A percentile compares a stretch with the other conserved stretches of the same genome.
Evolutionary conservation across 53 echinoderm and acorn worm genomes (phyloP).

Genomic region (Crossaster papposus): DNA sequence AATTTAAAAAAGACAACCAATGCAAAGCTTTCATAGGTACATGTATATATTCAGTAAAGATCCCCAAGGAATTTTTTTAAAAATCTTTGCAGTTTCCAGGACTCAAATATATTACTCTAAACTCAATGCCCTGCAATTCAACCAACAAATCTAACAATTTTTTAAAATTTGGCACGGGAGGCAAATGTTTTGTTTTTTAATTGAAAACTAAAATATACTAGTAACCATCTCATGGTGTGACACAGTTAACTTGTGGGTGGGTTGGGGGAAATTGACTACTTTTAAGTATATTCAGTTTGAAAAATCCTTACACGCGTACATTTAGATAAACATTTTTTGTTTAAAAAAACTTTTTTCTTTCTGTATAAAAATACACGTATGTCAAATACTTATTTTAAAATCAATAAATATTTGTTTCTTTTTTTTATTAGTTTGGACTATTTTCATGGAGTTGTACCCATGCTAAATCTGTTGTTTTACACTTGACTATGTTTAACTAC

Average conservation of each 20-base stretch:
- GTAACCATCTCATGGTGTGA: constrained; percentile 14
- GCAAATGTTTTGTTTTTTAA: too few species aligned
- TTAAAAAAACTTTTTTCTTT: constrained; percentile 9
- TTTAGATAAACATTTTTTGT: constrained; percentile 41
- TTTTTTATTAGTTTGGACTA: constrained; percentile 26
- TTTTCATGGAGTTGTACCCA: constrained; percentile 47
- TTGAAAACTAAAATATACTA: background rate
- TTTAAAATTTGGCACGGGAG: too few species aligned
- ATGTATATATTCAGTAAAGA: too few species aligned
- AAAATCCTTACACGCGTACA: constrained; percentile 31
- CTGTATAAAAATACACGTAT: constrained; percentile 53
- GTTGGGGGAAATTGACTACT: background rate
- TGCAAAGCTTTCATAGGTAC: too few species aligned
- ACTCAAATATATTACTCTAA: background rate
- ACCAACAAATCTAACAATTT: too few species aligned
- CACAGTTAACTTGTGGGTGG: background rate
- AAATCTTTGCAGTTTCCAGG: background rate
- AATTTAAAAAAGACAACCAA: background rate
- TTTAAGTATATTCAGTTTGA: constrained; percentile 30
- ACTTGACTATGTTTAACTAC: background rate
- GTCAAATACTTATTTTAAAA: constrained; percentile 29
- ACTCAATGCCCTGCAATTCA: too few species aligned
- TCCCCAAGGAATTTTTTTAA: background rate
- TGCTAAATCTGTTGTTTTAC: constrained; percentile 39
- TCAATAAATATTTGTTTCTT: constrained; percentile 59